Conservation (phyloP, 2,888 invertebrate genomes). For the Glaucopsyche alexis region DNA sequence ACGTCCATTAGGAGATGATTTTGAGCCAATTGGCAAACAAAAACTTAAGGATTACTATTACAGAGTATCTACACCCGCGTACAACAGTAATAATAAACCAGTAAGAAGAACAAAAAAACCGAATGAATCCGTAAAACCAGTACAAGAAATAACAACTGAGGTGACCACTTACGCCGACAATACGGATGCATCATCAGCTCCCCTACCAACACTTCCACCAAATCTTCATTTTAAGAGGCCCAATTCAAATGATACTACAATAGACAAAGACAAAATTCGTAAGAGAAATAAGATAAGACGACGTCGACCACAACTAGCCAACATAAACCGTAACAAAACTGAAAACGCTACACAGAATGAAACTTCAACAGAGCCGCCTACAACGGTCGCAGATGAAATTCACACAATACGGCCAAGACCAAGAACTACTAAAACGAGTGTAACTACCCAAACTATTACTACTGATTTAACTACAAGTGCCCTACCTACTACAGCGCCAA, state of each 20-base stretch:
- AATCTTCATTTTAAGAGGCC: slow-evolving; percentile 72
- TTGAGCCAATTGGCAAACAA: slow-evolving; percentile 68
- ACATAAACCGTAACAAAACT: slow-evolving; percentile 56
- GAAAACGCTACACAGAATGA: slow-evolving; percentile 51
- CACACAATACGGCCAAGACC: slow-evolving; percentile 64
- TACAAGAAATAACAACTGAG: slow-evolving; percentile 50
- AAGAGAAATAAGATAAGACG: slow-evolving; percentile 72
- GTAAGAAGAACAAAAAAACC: slow-evolving; percentile 67
- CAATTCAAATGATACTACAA: slow-evolving; percentile 46
- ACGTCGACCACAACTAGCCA: slow-evolving; percentile 64
- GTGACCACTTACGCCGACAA: slow-evolving; percentile 48
- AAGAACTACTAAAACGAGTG: slow-evolving; percentile 56
- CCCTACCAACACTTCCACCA: slow-evolving; percentile 72
- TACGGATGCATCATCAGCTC: slow-evolving; percentile 56
- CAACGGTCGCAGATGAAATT: slow-evolving; percentile 56
- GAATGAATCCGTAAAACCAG: slow-evolving; percentile 48
- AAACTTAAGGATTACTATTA: slow-evolving; percentile 74
- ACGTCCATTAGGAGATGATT: slow-evolving; percentile 70
- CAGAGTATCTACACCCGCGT: slow-evolving; percentile 65
- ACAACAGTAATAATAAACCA: slow-evolving; percentile 57
- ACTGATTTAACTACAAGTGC: slow-evolving; percentile 72
- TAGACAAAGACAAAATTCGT: slow-evolving; percentile 64
- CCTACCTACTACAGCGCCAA: slow-evolving; percentile 69
- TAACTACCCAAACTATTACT: slow-evolving; percentile 69
- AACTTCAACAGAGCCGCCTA: slow-evolving; percentile 52